Evolutionary conservation across 2,888 invertebrate genomes (phyloP).

Genomic region (Plemyria rubiginata): DNA sequence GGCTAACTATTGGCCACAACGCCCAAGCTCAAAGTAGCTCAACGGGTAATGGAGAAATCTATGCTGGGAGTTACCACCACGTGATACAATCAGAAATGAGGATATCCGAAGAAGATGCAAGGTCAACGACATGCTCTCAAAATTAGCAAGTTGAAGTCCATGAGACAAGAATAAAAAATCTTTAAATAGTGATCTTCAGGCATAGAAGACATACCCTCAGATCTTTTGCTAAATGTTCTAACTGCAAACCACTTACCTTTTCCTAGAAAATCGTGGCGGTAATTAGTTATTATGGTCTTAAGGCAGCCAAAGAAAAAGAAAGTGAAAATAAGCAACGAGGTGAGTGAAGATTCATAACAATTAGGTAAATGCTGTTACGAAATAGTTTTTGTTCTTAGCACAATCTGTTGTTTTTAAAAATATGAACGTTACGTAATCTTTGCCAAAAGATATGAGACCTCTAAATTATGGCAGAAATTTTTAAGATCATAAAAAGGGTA

Average conservation of each 20-base stretch:
- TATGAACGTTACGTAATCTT: background rate
- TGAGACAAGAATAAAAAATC: too few relatives aligned
- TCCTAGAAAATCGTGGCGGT: constrained; percentile 14
- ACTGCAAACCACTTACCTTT: background rate
- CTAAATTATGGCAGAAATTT: background rate
- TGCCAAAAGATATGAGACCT: background rate
- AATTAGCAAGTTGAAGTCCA: too few relatives aligned
- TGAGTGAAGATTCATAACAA: constrained; percentile 45
- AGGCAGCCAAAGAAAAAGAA: constrained; percentile 43
- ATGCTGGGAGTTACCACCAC: too few relatives aligned
- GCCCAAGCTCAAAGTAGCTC: too few relatives aligned
- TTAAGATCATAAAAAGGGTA: background rate
- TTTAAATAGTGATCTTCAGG: too few relatives aligned
- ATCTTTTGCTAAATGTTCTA: too few relatives aligned
- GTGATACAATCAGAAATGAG: too few relatives aligned
- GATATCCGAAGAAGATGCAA: too few relatives aligned
- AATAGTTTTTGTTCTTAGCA: constrained; percentile 12
- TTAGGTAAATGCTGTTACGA: constrained; percentile 16
- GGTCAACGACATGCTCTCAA: too few relatives aligned
- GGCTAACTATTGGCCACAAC: too few relatives aligned
- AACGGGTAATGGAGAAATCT: too few relatives aligned
- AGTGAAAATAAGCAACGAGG: constrained; percentile 55
- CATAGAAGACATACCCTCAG: background rate
- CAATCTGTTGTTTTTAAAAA: background rate
- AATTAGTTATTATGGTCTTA: constrained; percentile 20